These are phyloP conservation scores for Drosophila parvula DNA, from an alignment of 1,140 invertebrate genomes.

Conservation along the genomic window DNA sequence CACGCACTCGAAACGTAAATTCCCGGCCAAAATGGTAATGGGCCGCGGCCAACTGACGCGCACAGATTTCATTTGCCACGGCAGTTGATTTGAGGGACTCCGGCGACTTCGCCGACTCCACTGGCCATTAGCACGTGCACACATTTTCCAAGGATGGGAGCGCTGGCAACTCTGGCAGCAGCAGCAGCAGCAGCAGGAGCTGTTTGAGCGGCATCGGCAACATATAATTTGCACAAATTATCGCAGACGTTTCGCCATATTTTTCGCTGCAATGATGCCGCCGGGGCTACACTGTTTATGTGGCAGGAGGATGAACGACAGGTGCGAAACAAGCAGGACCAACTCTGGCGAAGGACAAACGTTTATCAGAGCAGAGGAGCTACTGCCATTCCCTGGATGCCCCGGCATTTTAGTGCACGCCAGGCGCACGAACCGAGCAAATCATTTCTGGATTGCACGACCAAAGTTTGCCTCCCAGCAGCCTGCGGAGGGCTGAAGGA, in stretches of 20 bases:
- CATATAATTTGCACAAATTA: conserved; percentile 81
- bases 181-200: conserved; percentile 26
- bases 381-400: conserved; percentile 2
- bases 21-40: conserved; percentile 69
- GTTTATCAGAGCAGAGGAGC: conserved; percentile 66
- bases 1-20: conserved; percentile 72
- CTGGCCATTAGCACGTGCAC: conserved; percentile 76
- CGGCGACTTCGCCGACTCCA: conserved; percentile 35
- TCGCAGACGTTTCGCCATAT: conserved; percentile 72
- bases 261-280: conserved; percentile 74
- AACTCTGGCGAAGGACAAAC: conserved; percentile 56
- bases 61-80: conserved; percentile 59
- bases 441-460: conserved; percentile 79
- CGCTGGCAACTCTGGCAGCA: conserved; percentile 23
- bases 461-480: conserved; percentile 70
- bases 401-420: conserved; percentile 33
- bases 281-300: conserved; percentile 55
- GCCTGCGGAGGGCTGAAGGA: conserved; percentile 18
- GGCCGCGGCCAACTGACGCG: conserved; percentile 59
- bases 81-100: conserved; percentile 61
- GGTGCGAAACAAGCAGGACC: conserved; percentile 72
- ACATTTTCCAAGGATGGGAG: conserved; percentile 60
- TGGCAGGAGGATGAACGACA: conserved; percentile 43
- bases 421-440: conserved; percentile 73
- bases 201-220: conserved; percentile 41